A percentile compares a stretch with the other conserved stretches of the same genome.
phyloP scores from a whole-genome alignment of 2,113 vertebrate species.

The Passer montanus region DNA sequence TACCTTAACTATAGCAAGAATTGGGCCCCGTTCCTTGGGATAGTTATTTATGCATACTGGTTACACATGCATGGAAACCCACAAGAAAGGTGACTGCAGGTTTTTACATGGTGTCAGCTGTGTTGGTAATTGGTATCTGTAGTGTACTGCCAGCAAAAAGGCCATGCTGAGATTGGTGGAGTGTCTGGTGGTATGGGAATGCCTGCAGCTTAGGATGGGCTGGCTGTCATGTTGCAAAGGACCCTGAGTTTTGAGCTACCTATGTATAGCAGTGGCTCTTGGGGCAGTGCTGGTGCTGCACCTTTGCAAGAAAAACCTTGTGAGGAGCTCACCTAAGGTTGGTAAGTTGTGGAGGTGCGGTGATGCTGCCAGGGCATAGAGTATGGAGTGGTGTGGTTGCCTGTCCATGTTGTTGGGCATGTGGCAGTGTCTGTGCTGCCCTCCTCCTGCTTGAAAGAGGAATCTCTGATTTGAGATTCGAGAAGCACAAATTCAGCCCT shows the following conservation, averaged over 20 bases:
- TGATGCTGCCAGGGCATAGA: not conserved
- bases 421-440: accelerated
- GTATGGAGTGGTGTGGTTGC: not conserved
- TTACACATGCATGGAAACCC: not conserved
- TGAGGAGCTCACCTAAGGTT: not conserved
- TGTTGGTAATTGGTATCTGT: not conserved
- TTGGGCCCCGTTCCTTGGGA: not conserved
- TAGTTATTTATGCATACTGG: not conserved
- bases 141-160: not conserved
- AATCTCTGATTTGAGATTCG: not conserved
- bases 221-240: accelerated
- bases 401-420: accelerated
- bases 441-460: not conserved
- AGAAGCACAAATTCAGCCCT: not conserved
- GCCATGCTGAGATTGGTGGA: not conserved
- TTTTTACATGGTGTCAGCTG: accelerated
- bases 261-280: accelerated
- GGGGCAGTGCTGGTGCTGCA: accelerated
- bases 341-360: accelerated
- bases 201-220: not conserved
- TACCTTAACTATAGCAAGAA: not conserved
- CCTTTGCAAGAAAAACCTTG: not conserved
- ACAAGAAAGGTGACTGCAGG: not conserved
- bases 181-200: not conserved
- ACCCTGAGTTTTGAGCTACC: not conserved